phyloP scores from a whole-genome alignment of 1,140 invertebrate species.

The Eufriesea mexicana region DNA sequence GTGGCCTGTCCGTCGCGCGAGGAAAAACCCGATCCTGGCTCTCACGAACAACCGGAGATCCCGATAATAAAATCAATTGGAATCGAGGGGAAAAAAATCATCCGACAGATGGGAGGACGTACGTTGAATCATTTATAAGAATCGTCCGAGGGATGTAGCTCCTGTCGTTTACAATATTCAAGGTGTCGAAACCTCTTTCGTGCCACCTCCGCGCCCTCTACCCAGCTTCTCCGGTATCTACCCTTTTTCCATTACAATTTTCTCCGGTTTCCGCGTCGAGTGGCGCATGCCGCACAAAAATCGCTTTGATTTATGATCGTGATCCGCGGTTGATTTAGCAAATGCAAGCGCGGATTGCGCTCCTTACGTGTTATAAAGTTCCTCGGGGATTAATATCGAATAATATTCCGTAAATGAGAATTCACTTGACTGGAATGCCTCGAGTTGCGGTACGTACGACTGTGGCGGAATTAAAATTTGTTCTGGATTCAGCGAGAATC shows the following conservation, averaged over 20 bases:
- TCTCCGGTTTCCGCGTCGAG: background rate
- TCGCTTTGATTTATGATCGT: slow-evolving; percentile 30
- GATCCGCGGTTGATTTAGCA: slow-evolving; percentile 34
- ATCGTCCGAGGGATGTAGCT: slow-evolving; percentile 6
- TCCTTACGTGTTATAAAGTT: slow-evolving; percentile 23
- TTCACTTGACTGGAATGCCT: slow-evolving; percentile 9
- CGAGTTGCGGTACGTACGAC: background rate
- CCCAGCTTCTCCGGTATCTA: too few species aligned
- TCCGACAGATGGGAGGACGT: slow-evolving; percentile 22
- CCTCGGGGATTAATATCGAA: slow-evolving; percentile 33
- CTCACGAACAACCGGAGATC: slow-evolving; percentile 26
- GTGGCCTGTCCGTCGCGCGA: slow-evolving; percentile 18
- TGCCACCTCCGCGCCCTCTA: too few species aligned
- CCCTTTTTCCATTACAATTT: background rate
- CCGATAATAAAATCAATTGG: slow-evolving; percentile 57
- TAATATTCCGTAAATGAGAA: slow-evolving; percentile 31
- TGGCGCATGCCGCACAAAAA: background rate
- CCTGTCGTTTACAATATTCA: slow-evolving; percentile 39
- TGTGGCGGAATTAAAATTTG: slow-evolving; percentile 20
- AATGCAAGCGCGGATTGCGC: slow-evolving; percentile 12
- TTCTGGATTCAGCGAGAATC: background rate
- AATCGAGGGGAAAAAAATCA: slow-evolving; percentile 35
- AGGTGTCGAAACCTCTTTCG: slow-evolving; percentile 21
- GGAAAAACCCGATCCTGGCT: slow-evolving; percentile 17
- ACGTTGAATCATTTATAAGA: slow-evolving; percentile 45